Conservation (phyloP, 2,113 vertebrate species). For the Thamnophis sirtalis region DNA sequence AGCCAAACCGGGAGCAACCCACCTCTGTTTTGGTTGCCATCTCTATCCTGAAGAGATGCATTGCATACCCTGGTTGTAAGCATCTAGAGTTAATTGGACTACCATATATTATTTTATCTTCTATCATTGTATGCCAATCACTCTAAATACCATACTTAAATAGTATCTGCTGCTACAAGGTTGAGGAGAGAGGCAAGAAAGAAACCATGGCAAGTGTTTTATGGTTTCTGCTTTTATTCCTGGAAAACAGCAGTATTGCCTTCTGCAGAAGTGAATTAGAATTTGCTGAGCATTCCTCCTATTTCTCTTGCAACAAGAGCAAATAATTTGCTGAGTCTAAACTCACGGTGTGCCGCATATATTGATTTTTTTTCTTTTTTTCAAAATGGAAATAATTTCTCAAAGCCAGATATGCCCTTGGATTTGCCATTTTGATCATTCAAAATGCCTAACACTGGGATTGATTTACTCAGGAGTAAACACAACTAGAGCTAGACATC, state of each 20-base stretch:
- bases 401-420: not conserved
- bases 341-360: not conserved
- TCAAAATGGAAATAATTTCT: not conserved
- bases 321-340: conserved; percentile 9
- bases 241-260: not conserved
- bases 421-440: not conserved
- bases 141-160: not conserved
- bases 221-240: not conserved
- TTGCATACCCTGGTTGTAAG: not conserved
- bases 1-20: too few relatives aligned
- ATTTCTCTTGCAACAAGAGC: not conserved
- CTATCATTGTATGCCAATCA: not conserved
- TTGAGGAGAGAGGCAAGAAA: not conserved
- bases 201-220: not conserved
- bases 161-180: not conserved
- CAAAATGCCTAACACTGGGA: not conserved
- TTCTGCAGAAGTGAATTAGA: not conserved
- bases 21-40: not conserved
- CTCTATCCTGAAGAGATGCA: not conserved
- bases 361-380: not conserved
- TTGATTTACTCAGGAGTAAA: not conserved
- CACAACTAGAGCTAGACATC: not conserved
- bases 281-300: not conserved
- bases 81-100: not conserved
- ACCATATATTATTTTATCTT: not conserved